Conservation (phyloP, 2,797 vertebrate species). For the Pelochelys cantorii region DNA sequence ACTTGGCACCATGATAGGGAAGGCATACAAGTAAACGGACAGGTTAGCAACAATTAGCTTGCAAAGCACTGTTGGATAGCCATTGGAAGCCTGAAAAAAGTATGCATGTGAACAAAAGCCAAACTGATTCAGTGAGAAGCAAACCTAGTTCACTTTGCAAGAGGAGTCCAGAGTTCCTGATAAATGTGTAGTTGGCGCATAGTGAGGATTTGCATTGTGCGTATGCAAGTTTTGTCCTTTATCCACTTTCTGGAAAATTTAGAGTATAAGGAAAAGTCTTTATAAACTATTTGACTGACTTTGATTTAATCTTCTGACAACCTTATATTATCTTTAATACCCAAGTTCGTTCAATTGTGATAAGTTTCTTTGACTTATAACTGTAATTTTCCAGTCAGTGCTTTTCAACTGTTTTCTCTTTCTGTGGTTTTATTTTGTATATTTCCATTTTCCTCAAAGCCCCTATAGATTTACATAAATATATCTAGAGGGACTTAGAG, state of each 20-base stretch:
- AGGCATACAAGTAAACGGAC: neutral
- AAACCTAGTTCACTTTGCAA: neutral
- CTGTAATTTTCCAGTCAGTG: neutral
- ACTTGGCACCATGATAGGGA: neutral
- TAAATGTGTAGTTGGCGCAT: neutral
- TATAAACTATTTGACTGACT: neutral
- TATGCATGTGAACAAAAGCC: neutral
- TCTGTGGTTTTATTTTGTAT: slow-evolving; percentile 78
- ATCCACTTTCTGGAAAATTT: neutral
- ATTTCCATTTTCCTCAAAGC: slow-evolving; percentile 80
- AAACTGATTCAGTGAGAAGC: neutral
- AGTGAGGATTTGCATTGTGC: neutral
- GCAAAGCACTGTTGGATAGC: neutral
- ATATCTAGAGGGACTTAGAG: neutral
- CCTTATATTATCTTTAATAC: neutral
- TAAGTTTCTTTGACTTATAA: neutral
- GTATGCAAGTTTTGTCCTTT: neutral
- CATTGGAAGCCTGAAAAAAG: neutral
- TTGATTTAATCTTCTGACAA: neutral
- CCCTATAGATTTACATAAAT: slow-evolving; percentile 49
- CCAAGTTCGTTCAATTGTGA: neutral
- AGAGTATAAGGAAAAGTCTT: neutral
- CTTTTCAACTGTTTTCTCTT: neutral
- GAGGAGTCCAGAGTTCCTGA: neutral
- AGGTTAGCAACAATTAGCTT: neutral